phyloP scores from a whole-genome alignment of 1,140 invertebrate species.

The Hyles vespertilio region DNA sequence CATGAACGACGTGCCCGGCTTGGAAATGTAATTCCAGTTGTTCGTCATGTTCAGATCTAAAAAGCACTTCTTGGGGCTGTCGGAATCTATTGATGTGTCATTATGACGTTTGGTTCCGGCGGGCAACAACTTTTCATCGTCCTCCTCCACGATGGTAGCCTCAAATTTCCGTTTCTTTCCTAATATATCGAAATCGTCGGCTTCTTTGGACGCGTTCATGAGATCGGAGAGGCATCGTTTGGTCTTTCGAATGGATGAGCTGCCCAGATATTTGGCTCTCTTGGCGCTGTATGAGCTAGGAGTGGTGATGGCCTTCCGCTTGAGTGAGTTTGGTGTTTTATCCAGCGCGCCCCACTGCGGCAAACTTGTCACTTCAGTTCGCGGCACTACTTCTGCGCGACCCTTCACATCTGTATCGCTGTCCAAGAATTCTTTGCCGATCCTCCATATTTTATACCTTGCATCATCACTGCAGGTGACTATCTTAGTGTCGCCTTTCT shows the following conservation, averaged over 20 bases:
- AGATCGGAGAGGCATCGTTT: slow-evolving; percentile 56
- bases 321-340: slow-evolving; percentile 71
- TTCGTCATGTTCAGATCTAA: slow-evolving; percentile 2
- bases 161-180: slow-evolving; percentile 39
- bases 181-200: slow-evolving; percentile 28
- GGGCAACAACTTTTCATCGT: slow-evolving; percentile 30
- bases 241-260: slow-evolving; percentile 27
- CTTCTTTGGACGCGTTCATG: slow-evolving; percentile 39
- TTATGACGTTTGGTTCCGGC: slow-evolving; percentile 33
- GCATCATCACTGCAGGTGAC: slow-evolving; percentile 90
- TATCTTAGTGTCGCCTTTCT: slow-evolving; percentile 74
- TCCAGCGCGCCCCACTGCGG: slow-evolving; percentile 63
- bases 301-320: slow-evolving; percentile 41
- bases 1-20: slow-evolving; percentile 46
- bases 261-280: slow-evolving; percentile 18
- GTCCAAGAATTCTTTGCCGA: slow-evolving; percentile 75
- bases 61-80: slow-evolving; percentile 7
- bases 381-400: slow-evolving; percentile 71
- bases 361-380: slow-evolving; percentile 25
- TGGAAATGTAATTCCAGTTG: slow-evolving; percentile 42
- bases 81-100: slow-evolving; percentile 8
- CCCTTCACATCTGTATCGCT: slow-evolving; percentile 71
- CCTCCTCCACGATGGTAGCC: slow-evolving; percentile 16
- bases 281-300: slow-evolving; percentile 37
- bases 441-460: slow-evolving; percentile 84